Percentiles rank a stretch among this genome's conserved stretches.
Evolutionary conservation across 2,888 invertebrate genomes (phyloP).

Genomic region (Schizaphis graminum): DNA sequence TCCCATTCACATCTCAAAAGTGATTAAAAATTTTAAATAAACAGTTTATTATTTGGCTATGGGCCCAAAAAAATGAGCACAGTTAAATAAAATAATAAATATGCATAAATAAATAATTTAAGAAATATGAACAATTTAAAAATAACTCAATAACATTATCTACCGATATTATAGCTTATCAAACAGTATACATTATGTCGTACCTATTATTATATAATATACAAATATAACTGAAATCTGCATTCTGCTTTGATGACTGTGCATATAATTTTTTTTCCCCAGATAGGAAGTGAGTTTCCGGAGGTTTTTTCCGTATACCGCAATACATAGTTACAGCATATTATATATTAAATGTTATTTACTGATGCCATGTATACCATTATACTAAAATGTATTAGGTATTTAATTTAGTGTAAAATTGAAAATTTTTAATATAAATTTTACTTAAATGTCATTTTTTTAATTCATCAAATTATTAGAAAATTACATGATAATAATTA

Average conservation of each 20-base stretch:
- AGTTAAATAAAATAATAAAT: neutral
- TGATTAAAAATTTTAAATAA: neutral
- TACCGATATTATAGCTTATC: neutral
- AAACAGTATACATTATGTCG: too few species aligned
- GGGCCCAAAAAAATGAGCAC: neutral
- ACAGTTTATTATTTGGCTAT: neutral
- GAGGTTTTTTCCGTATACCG: neutral
- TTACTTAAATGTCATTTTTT: neutral
- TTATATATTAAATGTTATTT: too few species aligned
- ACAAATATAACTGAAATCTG: too few species aligned
- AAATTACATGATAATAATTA: neutral
- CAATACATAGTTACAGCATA: neutral
- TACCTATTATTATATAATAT: too few species aligned
- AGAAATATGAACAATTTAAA: neutral
- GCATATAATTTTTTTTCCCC: neutral
- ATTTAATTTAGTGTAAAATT: neutral
- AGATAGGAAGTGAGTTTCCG: neutral
- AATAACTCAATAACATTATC: neutral
- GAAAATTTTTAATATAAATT: neutral
- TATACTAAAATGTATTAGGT: too few species aligned
- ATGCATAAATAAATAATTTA: neutral
- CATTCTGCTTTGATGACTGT: neutral
- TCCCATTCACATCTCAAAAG: neutral
- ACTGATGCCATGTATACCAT: too few species aligned
- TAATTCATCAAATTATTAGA: neutral